Evolutionary conservation across 2,797 vertebrate genomes (phyloP).

Genomic region (Pipistrellus nathusii): DNA sequence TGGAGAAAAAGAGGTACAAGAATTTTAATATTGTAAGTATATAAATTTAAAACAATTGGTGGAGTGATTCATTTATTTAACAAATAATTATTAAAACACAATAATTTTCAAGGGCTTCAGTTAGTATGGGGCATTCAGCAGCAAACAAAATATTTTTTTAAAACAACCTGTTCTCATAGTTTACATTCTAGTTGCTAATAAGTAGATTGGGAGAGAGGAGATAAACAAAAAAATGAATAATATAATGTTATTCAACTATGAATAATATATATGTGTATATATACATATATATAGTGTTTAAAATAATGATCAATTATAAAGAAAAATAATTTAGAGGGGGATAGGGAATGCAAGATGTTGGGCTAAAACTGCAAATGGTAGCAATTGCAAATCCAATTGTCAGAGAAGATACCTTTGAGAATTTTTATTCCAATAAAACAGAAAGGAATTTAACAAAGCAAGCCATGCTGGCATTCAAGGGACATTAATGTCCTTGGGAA

Average conservation of each 20-base stretch:
- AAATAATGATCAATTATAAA: background rate
- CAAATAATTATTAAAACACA: background rate
- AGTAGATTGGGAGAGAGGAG: background rate
- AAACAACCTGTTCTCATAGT: slow-evolving; percentile 7
- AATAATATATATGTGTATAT: background rate
- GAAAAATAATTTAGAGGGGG: background rate
- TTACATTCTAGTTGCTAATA: background rate
- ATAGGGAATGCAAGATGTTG: background rate
- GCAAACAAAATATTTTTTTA: background rate
- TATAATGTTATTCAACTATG: too few species aligned
- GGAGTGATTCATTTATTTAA: slow-evolving; percentile 12
- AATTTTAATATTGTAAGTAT: slow-evolving; percentile 3
- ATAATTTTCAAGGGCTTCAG: background rate
- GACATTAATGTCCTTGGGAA: background rate
- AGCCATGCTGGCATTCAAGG: background rate
- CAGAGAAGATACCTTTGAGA: background rate
- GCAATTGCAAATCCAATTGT: background rate
- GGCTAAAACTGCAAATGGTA: background rate
- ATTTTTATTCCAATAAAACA: background rate
- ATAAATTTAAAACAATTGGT: background rate
- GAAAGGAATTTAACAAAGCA: background rate
- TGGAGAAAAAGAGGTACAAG: background rate
- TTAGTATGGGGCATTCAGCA: background rate
- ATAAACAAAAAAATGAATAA: background rate
- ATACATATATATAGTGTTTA: background rate